These are phyloP conservation scores for Leptodactylus fuscus DNA, from an alignment of 2,113 vertebrate species.

Conservation along the genomic window DNA sequence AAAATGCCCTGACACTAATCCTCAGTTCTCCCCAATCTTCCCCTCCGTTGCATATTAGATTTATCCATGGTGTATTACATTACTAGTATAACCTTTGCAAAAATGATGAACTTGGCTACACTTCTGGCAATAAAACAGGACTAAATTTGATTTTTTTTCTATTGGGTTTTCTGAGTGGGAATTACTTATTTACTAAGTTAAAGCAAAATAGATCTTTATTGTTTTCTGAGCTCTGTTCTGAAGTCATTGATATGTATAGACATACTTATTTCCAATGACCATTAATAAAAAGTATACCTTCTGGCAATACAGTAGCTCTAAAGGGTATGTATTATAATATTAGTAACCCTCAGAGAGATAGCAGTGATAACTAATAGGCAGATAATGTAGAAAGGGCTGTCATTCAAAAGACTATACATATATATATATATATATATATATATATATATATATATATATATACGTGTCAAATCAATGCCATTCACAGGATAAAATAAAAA, in stretches of 20 bases:
- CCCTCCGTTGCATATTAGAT: slow-evolving; percentile 86
- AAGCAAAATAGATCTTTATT: slow-evolving; percentile 77
- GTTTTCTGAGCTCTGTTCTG: slow-evolving; percentile 70
- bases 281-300: slow-evolving; percentile 67
- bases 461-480: too few species aligned
- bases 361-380: slow-evolving; percentile 69
- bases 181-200: slow-evolving; percentile 84
- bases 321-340: slow-evolving; percentile 68
- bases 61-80: slow-evolving; percentile 83
- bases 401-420: slow-evolving; percentile 62
- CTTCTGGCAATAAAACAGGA: slow-evolving; percentile 79
- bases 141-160: slow-evolving; percentile 81
- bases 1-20: slow-evolving; percentile 87
- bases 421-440: neutral
- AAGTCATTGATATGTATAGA: slow-evolving; percentile 75
- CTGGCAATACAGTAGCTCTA: slow-evolving; percentile 67
- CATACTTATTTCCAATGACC: slow-evolving; percentile 69
- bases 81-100: slow-evolving; percentile 84
- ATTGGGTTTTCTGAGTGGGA: slow-evolving; percentile 70
- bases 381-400: slow-evolving; percentile 66
- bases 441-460: neutral
- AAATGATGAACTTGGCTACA: slow-evolving; percentile 84
- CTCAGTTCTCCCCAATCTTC: slow-evolving; percentile 83
- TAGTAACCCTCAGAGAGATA: slow-evolving; percentile 71
- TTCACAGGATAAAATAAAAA: too few species aligned